Evolutionary conservation across 2,888 invertebrate genomes (phyloP).

Genomic region (Brachycybe producta): DNA sequence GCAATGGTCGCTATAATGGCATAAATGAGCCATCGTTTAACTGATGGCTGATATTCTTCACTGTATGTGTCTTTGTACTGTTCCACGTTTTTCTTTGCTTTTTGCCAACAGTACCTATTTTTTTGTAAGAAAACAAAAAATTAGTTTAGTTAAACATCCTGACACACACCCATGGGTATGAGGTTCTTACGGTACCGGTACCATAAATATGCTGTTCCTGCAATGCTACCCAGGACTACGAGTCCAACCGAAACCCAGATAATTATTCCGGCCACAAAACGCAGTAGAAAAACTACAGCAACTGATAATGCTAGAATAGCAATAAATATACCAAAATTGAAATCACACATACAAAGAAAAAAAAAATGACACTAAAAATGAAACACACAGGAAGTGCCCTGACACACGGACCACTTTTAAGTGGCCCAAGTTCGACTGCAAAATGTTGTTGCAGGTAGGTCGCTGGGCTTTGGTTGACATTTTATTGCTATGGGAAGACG

Average conservation of each 20-base stretch:
- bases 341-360: too few relatives aligned
- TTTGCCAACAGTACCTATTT: constrained; percentile 6
- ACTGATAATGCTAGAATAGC: constrained; percentile 45
- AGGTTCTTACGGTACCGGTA: too few relatives aligned
- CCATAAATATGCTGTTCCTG: constrained; percentile 48
- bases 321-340: too few relatives aligned
- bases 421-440: too few relatives aligned
- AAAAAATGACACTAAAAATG: too few relatives aligned
- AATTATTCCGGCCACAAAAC: constrained; percentile 45
- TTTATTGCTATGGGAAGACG: too few relatives aligned
- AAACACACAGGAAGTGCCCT: too few relatives aligned
- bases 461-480: too few relatives aligned
- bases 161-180: background rate
- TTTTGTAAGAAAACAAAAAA: background rate
- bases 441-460: too few relatives aligned
- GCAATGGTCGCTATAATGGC: constrained; percentile 47
- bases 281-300: constrained; percentile 42
- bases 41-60: constrained; percentile 20
- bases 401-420: too few relatives aligned
- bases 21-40: constrained; percentile 40
- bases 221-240: constrained; percentile 40
- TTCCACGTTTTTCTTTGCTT: constrained; percentile 4
- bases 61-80: background rate
- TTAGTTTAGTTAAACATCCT: background rate
- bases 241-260: constrained; percentile 49